Evolutionary conservation across 2,113 vertebrate genomes (phyloP).

Genomic region (Onychostoma macrolepis): DNA sequence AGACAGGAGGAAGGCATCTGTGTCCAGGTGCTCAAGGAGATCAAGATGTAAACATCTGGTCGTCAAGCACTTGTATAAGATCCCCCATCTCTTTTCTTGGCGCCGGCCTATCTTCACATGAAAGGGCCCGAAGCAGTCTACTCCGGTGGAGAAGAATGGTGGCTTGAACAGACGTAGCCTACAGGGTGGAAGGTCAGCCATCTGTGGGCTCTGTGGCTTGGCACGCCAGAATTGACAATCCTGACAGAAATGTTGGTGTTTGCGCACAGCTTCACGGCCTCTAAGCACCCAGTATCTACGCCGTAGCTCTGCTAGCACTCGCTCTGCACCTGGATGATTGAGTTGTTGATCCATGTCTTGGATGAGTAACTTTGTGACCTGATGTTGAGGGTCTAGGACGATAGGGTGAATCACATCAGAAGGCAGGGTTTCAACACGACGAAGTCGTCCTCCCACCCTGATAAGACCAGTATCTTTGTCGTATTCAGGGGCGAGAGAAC

Average conservation of each 20-base stretch:
- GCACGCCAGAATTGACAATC: not conserved
- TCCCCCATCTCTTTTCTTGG: not conserved
- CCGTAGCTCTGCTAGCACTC: not conserved
- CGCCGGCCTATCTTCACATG: not conserved
- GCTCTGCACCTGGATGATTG: not conserved
- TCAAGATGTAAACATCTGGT: not conserved
- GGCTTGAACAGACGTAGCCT: not conserved
- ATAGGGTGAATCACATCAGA: not conserved
- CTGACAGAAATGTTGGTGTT: too few relatives aligned
- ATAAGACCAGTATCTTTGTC: not conserved
- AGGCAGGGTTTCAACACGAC: not conserved
- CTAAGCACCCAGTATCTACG: not conserved
- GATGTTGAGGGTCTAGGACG: not conserved
- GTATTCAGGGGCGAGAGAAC: not conserved
- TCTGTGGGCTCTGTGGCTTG: not conserved
- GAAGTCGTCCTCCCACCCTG: not conserved
- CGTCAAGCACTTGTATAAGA: not conserved
- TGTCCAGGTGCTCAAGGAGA: not conserved
- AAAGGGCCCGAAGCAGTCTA: constrained; percentile 14
- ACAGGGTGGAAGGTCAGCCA: not conserved
- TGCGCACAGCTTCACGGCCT: too few relatives aligned
- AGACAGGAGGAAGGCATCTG: not conserved
- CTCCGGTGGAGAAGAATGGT: constrained; percentile 13
- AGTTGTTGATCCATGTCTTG: not conserved
- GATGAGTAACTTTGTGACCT: not conserved